Evolutionary conservation across 64 coral and sea anemone genomes (phyloP).

Genomic region (Montipora foliosa): DNA sequence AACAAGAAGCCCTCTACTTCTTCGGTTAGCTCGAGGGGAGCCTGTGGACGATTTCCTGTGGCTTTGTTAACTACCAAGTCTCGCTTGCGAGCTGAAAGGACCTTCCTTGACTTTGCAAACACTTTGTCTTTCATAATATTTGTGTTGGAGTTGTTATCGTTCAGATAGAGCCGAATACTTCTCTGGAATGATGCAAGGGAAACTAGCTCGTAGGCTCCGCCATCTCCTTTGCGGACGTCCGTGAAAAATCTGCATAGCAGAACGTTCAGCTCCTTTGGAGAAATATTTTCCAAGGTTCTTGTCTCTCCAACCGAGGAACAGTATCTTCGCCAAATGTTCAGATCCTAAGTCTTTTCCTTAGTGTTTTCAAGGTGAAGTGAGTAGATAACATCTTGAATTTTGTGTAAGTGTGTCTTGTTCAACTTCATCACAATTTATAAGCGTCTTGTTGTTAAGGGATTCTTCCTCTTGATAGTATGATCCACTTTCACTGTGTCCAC

Average conservation of each 20-base stretch:
- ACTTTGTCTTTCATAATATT: constrained; percentile 57
- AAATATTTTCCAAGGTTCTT: background rate
- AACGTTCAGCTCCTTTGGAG: constrained; percentile 28
- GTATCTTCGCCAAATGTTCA: constrained; percentile 45
- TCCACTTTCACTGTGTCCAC: too few relatives aligned
- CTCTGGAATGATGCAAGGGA: background rate
- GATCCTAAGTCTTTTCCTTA: constrained; percentile 25
- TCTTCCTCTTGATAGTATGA: too few relatives aligned
- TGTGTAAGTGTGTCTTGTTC: too few relatives aligned
- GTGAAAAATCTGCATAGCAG: constrained; percentile 34
- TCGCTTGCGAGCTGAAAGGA: background rate
- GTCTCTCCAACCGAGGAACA: background rate
- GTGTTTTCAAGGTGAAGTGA: too few relatives aligned
- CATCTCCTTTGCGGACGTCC: constrained; percentile 22
- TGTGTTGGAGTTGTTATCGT: constrained; percentile 5
- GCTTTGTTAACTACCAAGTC: constrained; percentile 15
- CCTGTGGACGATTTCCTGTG: constrained; percentile 57
- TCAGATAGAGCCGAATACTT: constrained; percentile 57
- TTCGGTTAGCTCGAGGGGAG: background rate
- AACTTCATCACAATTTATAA: too few relatives aligned
- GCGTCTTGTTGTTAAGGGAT: too few relatives aligned
- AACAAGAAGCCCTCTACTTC: constrained; percentile 46
- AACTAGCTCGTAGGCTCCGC: constrained; percentile 38
- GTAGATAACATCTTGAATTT: too few relatives aligned
- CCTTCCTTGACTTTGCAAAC: constrained; percentile 20